Base-by-base conservation (phyloP, 2,797 vertebrate species). In the Sarcophilus harrisii region DNA sequence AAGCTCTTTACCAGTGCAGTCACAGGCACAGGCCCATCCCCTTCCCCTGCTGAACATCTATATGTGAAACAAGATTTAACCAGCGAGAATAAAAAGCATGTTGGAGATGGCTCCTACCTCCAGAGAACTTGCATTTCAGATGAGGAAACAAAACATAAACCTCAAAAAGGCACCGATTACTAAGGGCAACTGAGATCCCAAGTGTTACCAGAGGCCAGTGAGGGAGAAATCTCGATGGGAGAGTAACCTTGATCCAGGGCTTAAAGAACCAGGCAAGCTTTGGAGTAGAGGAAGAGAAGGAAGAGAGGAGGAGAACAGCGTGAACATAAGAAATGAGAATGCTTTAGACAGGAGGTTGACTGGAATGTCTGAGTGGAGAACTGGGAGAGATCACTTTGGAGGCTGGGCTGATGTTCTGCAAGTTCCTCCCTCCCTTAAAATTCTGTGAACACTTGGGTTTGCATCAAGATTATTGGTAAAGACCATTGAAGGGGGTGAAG, bases 401-500 rank as follows among this genome's bases (percentile, higher is more conserved):
- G 66, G 18, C n/a, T 38, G n/a, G n/a, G n/a, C 66, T 38, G 66
- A 24, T 18, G 38, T 21, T 21, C 66, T 38, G 66, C 24, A 10
- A 38, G n/a, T 5, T 24, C 16, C 1, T 27, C 18, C 11, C 12
- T 30, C 10, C 30, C 30, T 30, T 62, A 62, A 62, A 62, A 32
- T 62, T 62, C 66, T 73, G n/a, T 73, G 66, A 73, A 73, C n/a
- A 21, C 21, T 73, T 24, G n/a, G 38, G n/a, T 38, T 24, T 73
- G 18, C n/a, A 38, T 38, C 66, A 21, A 38, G 66, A 2, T 21
- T 73, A n/a, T 55, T 55, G 66, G 66, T 73, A 90, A 59, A 59
- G 18, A 57, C 58, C 89, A 55, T 90, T 91, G 29, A 52, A 45
- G 24, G 73, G 92, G 73, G 73, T 52, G 59, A 94, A 94, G 52